A percentile compares a stretch with the other conserved stretches of the same genome.
phyloP scores from a whole-genome alignment of 2,888 invertebrate genomes.

The Epinotia brunnichana region DNA sequence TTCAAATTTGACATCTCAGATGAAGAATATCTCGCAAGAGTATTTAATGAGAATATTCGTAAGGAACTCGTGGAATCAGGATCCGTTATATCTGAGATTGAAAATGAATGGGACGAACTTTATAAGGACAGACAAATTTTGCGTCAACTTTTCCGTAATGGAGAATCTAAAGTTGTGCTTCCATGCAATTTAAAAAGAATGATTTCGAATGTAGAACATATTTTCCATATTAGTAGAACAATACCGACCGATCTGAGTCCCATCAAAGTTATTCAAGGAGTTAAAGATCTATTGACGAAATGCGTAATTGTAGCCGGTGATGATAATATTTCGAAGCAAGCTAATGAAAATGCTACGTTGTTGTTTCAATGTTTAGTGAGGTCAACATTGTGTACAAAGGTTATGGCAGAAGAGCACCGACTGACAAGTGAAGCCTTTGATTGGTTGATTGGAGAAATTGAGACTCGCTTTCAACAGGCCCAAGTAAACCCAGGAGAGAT shows the following conservation, averaged over 20 bases:
- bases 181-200: conserved; percentile 99
- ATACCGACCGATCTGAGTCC: conserved; percentile 97
- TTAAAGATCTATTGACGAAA: conserved; percentile 93
- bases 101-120: conserved; percentile 98
- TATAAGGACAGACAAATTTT: conserved; percentile 93
- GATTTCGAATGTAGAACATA: conserved; percentile 99
- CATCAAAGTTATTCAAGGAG: conserved; percentile 94
- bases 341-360: conserved; percentile 98
- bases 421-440: conserved; percentile 98
- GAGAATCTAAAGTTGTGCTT: conserved; percentile 97
- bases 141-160: conserved; percentile 97
- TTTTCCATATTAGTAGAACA: conserved; percentile 98
- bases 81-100: conserved; percentile 94
- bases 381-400: conserved; percentile 97
- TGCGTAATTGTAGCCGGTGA: conserved; percentile 97
- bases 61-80: conserved; percentile 96
- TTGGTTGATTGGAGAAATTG: conserved; percentile 99
- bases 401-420: conserved; percentile 97
- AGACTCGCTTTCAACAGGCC: conserved; percentile 98
- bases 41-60: conserved; percentile 97
- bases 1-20: conserved; percentile 98
- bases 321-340: conserved; percentile 97
- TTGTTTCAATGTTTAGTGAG: conserved; percentile 97
- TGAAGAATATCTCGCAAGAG: conserved; percentile 94
- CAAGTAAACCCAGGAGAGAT: conserved; percentile 98